phyloP scores from a whole-genome alignment of 2,888 invertebrate genomes.

The Magallana nippona region DNA sequence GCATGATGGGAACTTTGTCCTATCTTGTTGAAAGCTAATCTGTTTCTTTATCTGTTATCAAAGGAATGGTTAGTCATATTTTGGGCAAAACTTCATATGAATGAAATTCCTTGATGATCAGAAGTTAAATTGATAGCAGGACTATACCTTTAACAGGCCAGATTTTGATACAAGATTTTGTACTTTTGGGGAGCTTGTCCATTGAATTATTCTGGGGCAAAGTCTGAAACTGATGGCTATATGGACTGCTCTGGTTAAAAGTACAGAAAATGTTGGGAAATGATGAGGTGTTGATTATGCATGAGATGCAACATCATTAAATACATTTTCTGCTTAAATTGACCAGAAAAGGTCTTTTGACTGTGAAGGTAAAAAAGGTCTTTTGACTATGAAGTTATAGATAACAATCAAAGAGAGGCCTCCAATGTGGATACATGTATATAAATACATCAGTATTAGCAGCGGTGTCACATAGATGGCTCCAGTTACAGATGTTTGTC shows the following conservation, averaged over 20 bases:
- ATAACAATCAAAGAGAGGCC: slow-evolving; percentile 5
- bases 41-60: background rate
- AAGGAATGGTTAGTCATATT: background rate
- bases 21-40: slow-evolving; percentile 30
- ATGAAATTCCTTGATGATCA: slow-evolving; percentile 13
- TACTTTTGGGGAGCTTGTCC: slow-evolving; percentile 17
- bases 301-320: background rate
- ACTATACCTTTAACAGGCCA: slow-evolving; percentile 16
- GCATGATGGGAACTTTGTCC: slow-evolving; percentile 21
- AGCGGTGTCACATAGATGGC: background rate
- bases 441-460: slow-evolving; percentile 23
- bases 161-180: slow-evolving; percentile 17
- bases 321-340: slow-evolving; percentile 27
- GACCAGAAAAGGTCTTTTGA: slow-evolving; percentile 24
- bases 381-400: background rate
- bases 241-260: background rate
- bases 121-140: slow-evolving; percentile 2
- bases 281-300: background rate
- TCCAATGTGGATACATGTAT: background rate
- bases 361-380: background rate
- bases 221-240: background rate
- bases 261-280: slow-evolving; percentile 1
- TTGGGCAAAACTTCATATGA: background rate
- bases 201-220: slow-evolving; percentile 4
- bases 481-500: slow-evolving; percentile 20